Conservation (phyloP, 2,797 vertebrate genomes). For the Channa striata region DNA sequence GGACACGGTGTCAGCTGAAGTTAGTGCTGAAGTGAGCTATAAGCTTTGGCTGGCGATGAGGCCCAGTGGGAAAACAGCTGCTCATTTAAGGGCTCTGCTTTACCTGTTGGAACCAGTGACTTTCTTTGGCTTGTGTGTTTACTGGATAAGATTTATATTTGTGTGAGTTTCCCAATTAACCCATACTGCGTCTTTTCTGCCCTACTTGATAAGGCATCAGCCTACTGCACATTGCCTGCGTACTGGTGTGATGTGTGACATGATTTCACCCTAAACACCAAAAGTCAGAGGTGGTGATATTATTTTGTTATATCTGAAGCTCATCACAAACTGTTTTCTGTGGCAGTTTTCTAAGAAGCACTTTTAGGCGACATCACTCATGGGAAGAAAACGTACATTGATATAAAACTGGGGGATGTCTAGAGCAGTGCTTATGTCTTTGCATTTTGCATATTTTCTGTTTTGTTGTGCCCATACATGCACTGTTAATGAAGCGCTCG, state of each 20-base stretch:
- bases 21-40: constrained; percentile 74
- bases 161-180: constrained; percentile 55
- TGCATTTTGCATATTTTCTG: neutral
- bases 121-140: neutral
- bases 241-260: constrained; percentile 26
- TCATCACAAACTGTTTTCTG: neutral
- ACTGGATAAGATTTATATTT: neutral
- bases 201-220: constrained; percentile 62
- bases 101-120: neutral
- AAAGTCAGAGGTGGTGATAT: neutral
- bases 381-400: neutral
- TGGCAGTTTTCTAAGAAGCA: neutral
- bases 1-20: constrained; percentile 73
- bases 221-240: constrained; percentile 36
- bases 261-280: constrained; percentile 14
- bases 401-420: constrained; percentile 1
- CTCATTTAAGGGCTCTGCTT: constrained; percentile 59
- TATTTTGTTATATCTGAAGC: neutral
- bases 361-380: neutral
- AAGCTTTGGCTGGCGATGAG: constrained; percentile 57
- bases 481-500: neutral
- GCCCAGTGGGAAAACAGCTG: constrained; percentile 68
- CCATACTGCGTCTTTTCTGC: constrained; percentile 50
- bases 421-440: neutral
- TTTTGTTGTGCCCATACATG: neutral